Evolutionary conservation across 2,888 invertebrate species (phyloP), one percentile per base, ranked within the genome.

Genomic region (Nipponacmea schrenckii): DNA sequence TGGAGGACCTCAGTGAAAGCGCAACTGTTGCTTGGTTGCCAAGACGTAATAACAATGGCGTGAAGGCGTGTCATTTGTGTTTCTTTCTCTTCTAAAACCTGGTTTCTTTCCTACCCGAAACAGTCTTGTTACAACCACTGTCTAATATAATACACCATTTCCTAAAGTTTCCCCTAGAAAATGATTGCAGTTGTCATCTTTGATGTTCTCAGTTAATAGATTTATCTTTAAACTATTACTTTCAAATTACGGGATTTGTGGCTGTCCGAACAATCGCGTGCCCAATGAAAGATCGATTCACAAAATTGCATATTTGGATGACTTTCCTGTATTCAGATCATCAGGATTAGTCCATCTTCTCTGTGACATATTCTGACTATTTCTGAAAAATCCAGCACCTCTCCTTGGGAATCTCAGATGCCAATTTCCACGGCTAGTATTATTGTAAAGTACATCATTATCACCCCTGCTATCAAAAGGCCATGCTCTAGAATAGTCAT

Each of bases 51-150:
- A n/a, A n/a, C n/a, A n/a, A n/a, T n/a, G n/a, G n/a, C n/a, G n/a
- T n/a, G n/a, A n/a, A n/a, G n/a, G n/a, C n/a, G n/a, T n/a, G n/a
- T n/a, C n/a, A n/a, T n/a, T n/a, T n/a, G n/a, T n/a, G n/a, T n/a
- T n/a, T n/a, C n/a, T n/a, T n/a, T n/a, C n/a, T n/a, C n/a, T n/a
- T n/a, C 20, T 17, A 24, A 17, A n/a, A 64, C 64, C 17, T 12
- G 27, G 10, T 64, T 27, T 20, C n/a, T 27, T 20, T 64, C 64
- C 17, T 26, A 17, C 64, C 64, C 8, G 20, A 31, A 64, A 64
- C 64, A 27, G n/a, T 64, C 17, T 27, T 31, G 7, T 17, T 64
- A 12, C 64, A 64, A n/a, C 31, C 64, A 64, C 64, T 64, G 17
- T 64, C 64, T 24, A 64, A 64, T n/a, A n/a, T n/a, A n/a, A n/a